Base-by-base conservation (phyloP, 2,888 invertebrate species). In the Polyommatus icarus region DNA sequence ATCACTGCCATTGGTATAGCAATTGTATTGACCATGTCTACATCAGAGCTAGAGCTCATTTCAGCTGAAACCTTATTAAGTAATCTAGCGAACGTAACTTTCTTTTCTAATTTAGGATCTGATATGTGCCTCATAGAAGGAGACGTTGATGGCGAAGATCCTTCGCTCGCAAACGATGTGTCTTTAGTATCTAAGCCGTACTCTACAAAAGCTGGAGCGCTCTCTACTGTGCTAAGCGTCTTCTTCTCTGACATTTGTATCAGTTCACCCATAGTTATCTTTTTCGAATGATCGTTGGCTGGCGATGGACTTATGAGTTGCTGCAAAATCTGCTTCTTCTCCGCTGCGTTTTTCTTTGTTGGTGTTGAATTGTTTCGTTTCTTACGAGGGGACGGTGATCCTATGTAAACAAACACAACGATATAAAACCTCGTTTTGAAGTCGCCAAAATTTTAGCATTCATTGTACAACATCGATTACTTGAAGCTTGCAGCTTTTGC, bases 281-380 rank as follows among this genome's bases (percentile, higher is more conserved):
- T 95, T 83, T 95, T 94, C 8, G 95, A 91, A 83, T 91, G 94
- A 78, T 96, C 95, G 83, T 96, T 96, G 78, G 94, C 95, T 54
- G 95, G 87, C 0, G 96, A 96, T 1, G 97, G 97, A 78, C 96
- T 95, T 80, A 96, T 95, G n/a, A 97, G 91, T 85, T 97, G 97
- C 86, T 97, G 97, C 15, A 97, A 93, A 79, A 97, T 97, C 90
- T 96, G 96, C 84, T 96, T 97, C 88, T 97, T 97, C 89, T 97
- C 97, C 54, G 96, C 96, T 29, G 95, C 96, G 84, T 96, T 96
- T 88, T 96, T 96, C 92, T 96, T 96, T 12, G 96, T 96, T 32
- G 97, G 97, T 32, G 97, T 97, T 10, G 97, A 97, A 88, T 97
- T 97, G 91, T 97, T 97, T 83, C 97, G 95, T 90, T 97, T 96